Evolutionary conservation across 2,113 vertebrate species (phyloP), one percentile per base, ranked within the genome.

Genomic region (Alethe diademata): DNA sequence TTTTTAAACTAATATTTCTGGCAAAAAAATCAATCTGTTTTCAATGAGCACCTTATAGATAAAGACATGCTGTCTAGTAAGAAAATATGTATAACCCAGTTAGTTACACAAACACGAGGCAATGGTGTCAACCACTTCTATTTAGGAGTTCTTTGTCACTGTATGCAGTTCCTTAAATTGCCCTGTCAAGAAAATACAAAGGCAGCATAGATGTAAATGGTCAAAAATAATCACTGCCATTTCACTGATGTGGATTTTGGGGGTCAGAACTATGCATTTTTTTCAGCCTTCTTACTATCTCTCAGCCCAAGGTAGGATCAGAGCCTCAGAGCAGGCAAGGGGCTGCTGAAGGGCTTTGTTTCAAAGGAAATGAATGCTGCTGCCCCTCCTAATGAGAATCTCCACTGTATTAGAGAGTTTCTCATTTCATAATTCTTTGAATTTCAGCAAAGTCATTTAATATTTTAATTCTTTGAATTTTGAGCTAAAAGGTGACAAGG

Each of bases 241-340:
- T 96, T 96, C 76, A 86, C 67, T 96, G 73, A 50, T 2, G 15
- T 62, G 82, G 86, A 95, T 97, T 95, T 95, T 93, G 61, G 96
- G 94, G 85, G 93, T 96, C 93, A 97, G 95, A 98, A 73, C 61
- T 95, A 86, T 96, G 91, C 72, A 84, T 97, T 97, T 98, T 96
- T 96, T 96, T 97, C 76, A 95, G 86, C 61, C 58, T 85, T 90
- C 58, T 92, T 93, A 69, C 62, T 70, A 73, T 94, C 73, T 96
- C 96, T 93, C 79, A 94, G 91, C 50, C 60, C 90, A 72, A 93
- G 62, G 88, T 73, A 93, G 92, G 91, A 96, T 95, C 75, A 82
- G 1, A 91, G 75, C 51, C 81, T 96, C 84, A 80, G 48, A 94
- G 93, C 48, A 96, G 73, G 67, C 48, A 76, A 65, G 78, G 74